A percentile compares a stretch with the other conserved stretches of the same genome.
Conservation (phyloP, 2,113 vertebrate species). For the Dissostichus mawsoni region DNA sequence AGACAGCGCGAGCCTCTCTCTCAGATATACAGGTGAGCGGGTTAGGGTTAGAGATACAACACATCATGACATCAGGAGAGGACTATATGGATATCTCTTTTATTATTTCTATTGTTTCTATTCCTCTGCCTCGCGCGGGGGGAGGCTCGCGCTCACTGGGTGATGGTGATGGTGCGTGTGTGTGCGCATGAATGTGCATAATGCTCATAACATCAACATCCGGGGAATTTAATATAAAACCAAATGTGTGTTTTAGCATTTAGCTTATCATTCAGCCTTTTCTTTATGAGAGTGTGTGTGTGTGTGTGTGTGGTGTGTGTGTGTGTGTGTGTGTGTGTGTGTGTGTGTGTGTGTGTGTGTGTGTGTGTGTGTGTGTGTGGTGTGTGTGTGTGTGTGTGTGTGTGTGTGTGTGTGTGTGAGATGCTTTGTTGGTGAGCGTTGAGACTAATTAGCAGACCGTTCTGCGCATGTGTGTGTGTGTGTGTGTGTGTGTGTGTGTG, state of each 20-base stretch:
- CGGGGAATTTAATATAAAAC: too few species aligned
- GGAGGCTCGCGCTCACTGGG: background rate
- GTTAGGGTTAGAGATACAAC: background rate
- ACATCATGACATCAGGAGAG: background rate
- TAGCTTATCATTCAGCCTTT: background rate
- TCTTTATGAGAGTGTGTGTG: background rate
- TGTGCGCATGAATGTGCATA: background rate
- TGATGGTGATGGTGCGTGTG: constrained; percentile 15
- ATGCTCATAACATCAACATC: too few species aligned
- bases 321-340: background rate
- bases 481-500: background rate
- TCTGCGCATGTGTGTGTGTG: background rate
- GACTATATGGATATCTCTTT: too few species aligned
- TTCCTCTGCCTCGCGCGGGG: too few species aligned
- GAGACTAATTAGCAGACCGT: constrained; percentile 23
- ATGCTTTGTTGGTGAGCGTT: constrained; percentile 30
- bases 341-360: constrained; percentile 32
- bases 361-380: background rate
- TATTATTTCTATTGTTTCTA: too few species aligned
- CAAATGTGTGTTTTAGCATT: background rate
- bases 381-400: constrained; percentile 1
- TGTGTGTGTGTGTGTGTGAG: constrained; percentile 3
- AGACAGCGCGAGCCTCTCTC: background rate
- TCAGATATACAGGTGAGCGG: background rate
- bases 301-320: background rate